A percentile compares a stretch with the other conserved stretches of the same genome.
Conservation (phyloP, 2,113 vertebrate genomes). For the Charadrius vociferus region DNA sequence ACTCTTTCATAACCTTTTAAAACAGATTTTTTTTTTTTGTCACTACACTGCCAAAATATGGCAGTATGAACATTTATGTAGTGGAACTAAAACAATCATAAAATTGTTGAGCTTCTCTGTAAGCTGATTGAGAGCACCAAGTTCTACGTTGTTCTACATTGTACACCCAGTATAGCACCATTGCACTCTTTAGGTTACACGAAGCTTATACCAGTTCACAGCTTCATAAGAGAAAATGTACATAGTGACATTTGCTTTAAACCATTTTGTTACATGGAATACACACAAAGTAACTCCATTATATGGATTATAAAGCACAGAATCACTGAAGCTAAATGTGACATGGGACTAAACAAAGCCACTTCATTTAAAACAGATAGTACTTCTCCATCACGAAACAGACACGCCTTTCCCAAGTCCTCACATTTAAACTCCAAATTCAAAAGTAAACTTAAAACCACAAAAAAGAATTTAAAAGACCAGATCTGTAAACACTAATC, state of each 20-base stretch:
- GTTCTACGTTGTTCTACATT: neutral
- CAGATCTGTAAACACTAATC: neutral
- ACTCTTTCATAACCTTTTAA: neutral
- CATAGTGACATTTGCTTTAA: neutral
- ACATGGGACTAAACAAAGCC: neutral
- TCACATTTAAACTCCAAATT: neutral
- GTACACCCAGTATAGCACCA: neutral
- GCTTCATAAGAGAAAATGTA: neutral
- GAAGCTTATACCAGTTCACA: neutral
- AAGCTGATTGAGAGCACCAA: neutral
- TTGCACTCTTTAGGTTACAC: neutral
- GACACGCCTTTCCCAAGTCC: neutral
- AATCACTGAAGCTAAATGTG: neutral
- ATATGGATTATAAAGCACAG: neutral
- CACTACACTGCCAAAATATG: neutral
- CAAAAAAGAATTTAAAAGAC: neutral
- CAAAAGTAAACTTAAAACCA: neutral
- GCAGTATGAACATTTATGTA: neutral
- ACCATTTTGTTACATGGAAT: neutral
- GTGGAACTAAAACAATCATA: neutral
- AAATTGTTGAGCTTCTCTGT: neutral
- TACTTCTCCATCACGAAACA: neutral
- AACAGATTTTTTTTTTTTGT: neutral
- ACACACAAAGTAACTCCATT: neutral
- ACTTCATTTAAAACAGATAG: neutral